Evolutionary conservation across 1,140 invertebrate genomes (phyloP), one percentile per base, ranked within the genome.

Genomic region (Pentalonia nigronervosa): DNA sequence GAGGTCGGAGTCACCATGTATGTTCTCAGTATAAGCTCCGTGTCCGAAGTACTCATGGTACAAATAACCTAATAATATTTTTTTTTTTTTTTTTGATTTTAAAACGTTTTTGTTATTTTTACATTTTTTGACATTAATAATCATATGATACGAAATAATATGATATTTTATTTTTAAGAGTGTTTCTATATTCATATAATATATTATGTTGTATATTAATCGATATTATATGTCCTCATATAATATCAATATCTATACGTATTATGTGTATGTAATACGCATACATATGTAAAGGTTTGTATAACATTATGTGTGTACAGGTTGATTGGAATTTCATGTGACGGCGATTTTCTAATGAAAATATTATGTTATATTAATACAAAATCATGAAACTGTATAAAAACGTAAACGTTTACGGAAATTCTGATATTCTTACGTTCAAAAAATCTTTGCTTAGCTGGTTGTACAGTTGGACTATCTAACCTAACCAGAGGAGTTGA

Each of bases 41-140:
- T 99, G 96, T 99, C 98, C 96, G 98, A 99, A 97, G 98, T 99
- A 95, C 97, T 98, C 96, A 99, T 99, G 98, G 98, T 99, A 98
- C 97, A 92, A 50, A 94, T 34, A 83, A 90, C n/a, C 67, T 76
- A 90, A 86, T 94, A 50, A 93, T 93, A 86, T n/a, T 47, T 86
- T 45, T 84, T 84, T 4, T 45, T 84, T 84, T 4, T 81, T 84
- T 47, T 41, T 41, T 41, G 4, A 41, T 41, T 41, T 67, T 67
- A 67, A 67, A 67, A 67, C 25, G 60, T 67, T 67, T 76, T 91
- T 91, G 21, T 47, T 30, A 30, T 92, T 92, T 76, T 92, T 50
- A 48, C 23, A 92, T 60, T 45, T 91, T 76, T 91, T 41, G 7
- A 91, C 9, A 48, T 56, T 53, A 53, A 8, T 45, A 92, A 84